Percentiles rank a stretch among this genome's conserved stretches.
phyloP scores from a whole-genome alignment of 2,113 vertebrate species.

The Penelope pileata region DNA sequence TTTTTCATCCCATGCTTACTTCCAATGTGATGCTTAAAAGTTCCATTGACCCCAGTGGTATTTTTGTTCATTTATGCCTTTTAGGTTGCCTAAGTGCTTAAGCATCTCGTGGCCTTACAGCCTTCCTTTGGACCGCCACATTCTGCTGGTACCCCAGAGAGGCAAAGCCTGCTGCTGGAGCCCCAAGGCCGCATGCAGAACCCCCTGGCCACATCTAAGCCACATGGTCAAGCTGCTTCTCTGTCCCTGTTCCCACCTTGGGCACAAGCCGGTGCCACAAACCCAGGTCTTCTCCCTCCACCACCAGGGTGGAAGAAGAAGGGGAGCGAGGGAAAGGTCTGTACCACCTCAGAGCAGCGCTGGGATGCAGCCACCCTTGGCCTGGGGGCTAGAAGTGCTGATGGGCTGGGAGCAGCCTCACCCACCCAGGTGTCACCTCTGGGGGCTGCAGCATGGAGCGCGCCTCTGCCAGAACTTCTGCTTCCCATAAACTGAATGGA shows the following conservation, averaged over 20 bases:
- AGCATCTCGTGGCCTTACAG: neutral
- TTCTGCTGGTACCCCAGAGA: neutral
- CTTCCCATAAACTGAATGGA: neutral
- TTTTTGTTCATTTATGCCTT: neutral
- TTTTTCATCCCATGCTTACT: neutral
- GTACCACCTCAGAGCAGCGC: neutral
- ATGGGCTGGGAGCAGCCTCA: neutral
- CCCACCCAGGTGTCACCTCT: neutral
- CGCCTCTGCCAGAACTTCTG: neutral
- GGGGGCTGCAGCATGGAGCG: fast-evolving
- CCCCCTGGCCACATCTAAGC: too few relatives aligned
- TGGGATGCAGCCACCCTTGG: neutral
- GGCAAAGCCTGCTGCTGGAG: neutral
- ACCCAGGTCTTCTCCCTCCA: neutral
- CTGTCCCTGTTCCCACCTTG: too few relatives aligned
- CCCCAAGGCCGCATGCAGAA: neutral
- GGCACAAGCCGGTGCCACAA: neutral
- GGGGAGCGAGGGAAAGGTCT: neutral
- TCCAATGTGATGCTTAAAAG: neutral
- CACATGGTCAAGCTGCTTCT: fast-evolving
- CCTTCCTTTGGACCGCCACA: neutral
- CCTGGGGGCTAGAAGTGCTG: neutral
- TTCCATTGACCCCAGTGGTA: neutral
- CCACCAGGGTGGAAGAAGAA: neutral
- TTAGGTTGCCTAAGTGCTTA: neutral